Base-by-base conservation (phyloP, 30 jellyfish, hydroid and myxozoan genomes). In the Hydra vulgaris region DNA sequence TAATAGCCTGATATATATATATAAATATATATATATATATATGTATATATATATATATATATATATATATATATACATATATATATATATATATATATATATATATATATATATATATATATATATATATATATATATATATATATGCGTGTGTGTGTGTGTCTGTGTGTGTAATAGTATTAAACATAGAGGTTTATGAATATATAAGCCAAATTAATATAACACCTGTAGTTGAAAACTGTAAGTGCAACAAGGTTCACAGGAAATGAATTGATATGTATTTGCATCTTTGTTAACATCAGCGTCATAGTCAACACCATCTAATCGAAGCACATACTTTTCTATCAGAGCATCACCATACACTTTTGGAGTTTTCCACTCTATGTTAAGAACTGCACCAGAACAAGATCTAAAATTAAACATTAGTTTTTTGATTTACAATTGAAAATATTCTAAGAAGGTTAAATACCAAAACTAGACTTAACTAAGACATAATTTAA, bases 281-380 rank as follows among this genome's bases (percentile, higher is more conserved):
- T 54, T 27, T 12, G 66, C 54, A 23, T 83, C 87, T 71, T 81
- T 81, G 75, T 85, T 23, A 80, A 81, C 53, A 69, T 81, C 89
- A 74, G 86, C 77, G 12, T 73, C 68, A 52, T 71, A 81, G 54
- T 81, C 89, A 22, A 67, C 54, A 25, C 77, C 81, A 70, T 80
- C 87, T 53, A 80, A 54, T n/a, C 84, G 87, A 0, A 83, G 81
- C 81, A 83, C 40, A 75, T 83, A 83, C 27, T 74, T 74, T n/a
- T 75, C 84, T 25, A 83, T 75, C 4, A 25, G 27, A 0, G 90
- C 90, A 54, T 83, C 87, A 1, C 90, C 90, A 76, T 73, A 83
- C 24, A 73, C 53, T 66, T 75, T 83, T 7, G 90, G 90, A 21
- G 75, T 83, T 23, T 56, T 22, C 90, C 90, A 83, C 53, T 74